phyloP scores from a whole-genome alignment of 2,113 vertebrate species.

The Gnathonemus echidnorhynchus region DNA sequence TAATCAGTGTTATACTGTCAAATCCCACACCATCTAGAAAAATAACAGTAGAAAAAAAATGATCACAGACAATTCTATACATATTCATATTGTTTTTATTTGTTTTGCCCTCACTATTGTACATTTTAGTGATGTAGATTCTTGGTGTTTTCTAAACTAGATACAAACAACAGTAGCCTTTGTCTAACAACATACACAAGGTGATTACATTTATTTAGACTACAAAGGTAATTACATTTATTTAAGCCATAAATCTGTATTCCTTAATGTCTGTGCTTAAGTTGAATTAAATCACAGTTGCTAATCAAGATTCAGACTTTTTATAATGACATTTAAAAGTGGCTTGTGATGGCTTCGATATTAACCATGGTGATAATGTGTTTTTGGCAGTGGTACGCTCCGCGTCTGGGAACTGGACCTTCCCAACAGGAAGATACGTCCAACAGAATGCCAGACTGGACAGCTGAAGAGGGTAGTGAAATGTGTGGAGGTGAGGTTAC shows the following conservation, averaged over 20 bases:
- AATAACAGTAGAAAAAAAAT: background rate
- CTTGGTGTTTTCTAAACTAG: background rate
- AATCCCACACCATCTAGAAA: background rate
- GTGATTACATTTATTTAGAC: background rate
- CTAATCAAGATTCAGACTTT: background rate
- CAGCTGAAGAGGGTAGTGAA: slow-evolving; percentile 63
- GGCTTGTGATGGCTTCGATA: background rate
- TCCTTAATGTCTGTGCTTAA: background rate
- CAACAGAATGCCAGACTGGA: slow-evolving; percentile 66
- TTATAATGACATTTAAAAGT: background rate
- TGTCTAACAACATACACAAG: background rate
- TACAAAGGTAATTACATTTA: background rate
- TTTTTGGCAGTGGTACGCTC: slow-evolving; percentile 63
- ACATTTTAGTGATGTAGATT: background rate
- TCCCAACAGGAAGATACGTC: slow-evolving; percentile 66
- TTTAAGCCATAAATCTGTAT: background rate
- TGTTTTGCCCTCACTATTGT: background rate
- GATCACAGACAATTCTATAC: background rate
- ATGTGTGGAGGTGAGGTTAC: slow-evolving; percentile 60
- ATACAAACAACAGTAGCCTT: background rate
- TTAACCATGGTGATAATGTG: slow-evolving; percentile 38
- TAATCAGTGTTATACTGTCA: background rate
- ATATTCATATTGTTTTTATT: background rate
- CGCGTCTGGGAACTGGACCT: slow-evolving; percentile 78
- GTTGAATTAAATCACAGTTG: background rate